Conservation (phyloP, 2,797 vertebrate species). For the Scleropages formosus region DNA sequence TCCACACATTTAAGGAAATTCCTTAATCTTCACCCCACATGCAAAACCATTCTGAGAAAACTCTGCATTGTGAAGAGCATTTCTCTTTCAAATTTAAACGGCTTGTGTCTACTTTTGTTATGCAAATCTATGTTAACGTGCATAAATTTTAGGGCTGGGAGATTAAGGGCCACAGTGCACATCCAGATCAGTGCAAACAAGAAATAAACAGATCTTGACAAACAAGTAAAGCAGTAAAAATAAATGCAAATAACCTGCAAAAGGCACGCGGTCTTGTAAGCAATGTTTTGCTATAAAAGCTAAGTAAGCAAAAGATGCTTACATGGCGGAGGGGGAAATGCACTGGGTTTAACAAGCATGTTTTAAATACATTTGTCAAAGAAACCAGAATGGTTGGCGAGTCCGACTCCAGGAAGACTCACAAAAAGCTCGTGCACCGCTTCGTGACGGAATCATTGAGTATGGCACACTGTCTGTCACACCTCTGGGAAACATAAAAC, state of each 20-base stretch:
- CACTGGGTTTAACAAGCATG: not conserved
- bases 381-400: too few species aligned
- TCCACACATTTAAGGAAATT: constrained; percentile 8
- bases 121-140: constrained; percentile 57
- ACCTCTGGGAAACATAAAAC: not conserved
- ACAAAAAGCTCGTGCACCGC: too few species aligned
- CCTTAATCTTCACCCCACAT: constrained; percentile 1
- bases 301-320: too few species aligned
- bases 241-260: not conserved
- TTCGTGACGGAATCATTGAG: too few species aligned
- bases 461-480: too few species aligned
- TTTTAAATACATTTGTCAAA: not conserved
- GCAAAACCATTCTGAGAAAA: not conserved
- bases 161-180: not conserved
- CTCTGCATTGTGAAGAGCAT: not conserved
- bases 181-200: not conserved
- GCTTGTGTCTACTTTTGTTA: constrained; percentile 31
- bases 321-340: too few species aligned
- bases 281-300: too few species aligned
- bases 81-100: constrained; percentile 56
- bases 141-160: not conserved
- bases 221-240: not conserved
- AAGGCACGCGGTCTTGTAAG: too few species aligned
- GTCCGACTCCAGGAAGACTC: too few species aligned
- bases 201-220: not conserved